These are phyloP conservation scores for Salticus scenicus DNA, from an alignment of 2,888 invertebrate genomes.

Conservation along the genomic window DNA sequence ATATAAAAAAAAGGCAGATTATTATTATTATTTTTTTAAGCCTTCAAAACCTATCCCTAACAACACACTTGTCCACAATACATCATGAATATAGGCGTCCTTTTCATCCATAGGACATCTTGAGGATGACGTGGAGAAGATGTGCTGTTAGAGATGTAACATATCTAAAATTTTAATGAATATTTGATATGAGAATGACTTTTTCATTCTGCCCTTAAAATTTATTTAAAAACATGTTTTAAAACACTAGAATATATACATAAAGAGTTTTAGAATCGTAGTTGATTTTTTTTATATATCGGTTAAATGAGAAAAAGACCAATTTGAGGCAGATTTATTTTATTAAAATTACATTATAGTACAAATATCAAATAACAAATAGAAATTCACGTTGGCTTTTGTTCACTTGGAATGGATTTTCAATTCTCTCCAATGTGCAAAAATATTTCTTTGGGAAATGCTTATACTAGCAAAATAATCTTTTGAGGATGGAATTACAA, in stretches of 20 bases:
- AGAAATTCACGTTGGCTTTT: neutral
- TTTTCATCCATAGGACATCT: no score
- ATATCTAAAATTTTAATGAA: no score
- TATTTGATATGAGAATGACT: no score
- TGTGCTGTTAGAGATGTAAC: no score
- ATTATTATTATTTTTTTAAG: no score
- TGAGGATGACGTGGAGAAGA: no score
- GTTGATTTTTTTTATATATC: neutral
- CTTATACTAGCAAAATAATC: neutral
- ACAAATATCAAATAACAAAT: slow-evolving; percentile 38
- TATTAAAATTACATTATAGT: slow-evolving; percentile 50
- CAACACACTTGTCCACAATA: no score
- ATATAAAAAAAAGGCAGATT: no score
- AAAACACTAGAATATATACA: neutral
- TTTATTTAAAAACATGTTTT: neutral
- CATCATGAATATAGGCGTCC: no score
- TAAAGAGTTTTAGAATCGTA: neutral
- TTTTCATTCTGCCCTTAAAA: neutral
- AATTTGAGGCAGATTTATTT: neutral
- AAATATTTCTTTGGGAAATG: slow-evolving; percentile 12
- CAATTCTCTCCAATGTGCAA: neutral
- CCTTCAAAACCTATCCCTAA: no score
- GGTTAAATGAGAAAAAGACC: neutral
- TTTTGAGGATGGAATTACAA: neutral
- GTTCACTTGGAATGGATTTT: slow-evolving; percentile 6